Evolutionary conservation across 30 jellyfish, hydroid and myxozoan species (phyloP).

Genomic region (Cassiopea xamachana): DNA sequence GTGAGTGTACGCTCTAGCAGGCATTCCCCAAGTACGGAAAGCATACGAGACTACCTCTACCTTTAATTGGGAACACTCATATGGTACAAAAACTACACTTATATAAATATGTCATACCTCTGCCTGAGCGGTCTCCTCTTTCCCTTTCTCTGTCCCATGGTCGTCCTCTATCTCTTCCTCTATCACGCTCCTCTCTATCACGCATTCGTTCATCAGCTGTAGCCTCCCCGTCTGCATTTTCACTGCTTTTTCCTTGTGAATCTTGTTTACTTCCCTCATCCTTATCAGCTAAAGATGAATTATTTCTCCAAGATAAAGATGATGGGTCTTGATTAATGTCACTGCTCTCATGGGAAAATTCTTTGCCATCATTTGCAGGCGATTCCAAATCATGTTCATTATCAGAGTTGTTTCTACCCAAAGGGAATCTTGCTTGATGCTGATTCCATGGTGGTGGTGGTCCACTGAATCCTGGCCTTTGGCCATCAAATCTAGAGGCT

Average conservation of each 20-base stretch:
- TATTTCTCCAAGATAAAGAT: conserved; percentile 30
- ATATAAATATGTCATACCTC: conserved; percentile 12
- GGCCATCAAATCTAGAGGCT: conserved; percentile 17
- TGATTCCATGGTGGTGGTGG: conserved; percentile 12
- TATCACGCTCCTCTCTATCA: conserved; percentile 51
- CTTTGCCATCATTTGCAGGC: background rate
- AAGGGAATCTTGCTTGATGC: conserved; percentile 9
- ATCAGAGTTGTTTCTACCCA: background rate
- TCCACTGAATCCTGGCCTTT: conserved; percentile 31
- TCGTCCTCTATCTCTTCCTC: conserved; percentile 73
- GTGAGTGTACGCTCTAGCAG: too few relatives aligned
- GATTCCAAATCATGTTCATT: background rate
- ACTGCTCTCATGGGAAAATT: background rate
- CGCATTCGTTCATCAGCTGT: conserved; percentile 19
- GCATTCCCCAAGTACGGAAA: too few relatives aligned
- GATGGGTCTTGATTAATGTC: conserved; percentile 28
- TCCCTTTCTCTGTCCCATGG: conserved; percentile 64
- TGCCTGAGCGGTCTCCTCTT: conserved; percentile 74
- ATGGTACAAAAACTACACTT: background rate
- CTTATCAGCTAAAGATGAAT: background rate
- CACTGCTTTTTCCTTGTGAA: conserved; percentile 4
- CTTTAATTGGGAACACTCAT: too few relatives aligned
- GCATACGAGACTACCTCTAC: too few relatives aligned
- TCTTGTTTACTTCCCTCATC: background rate
- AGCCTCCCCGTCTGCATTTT: background rate